phyloP scores from a whole-genome alignment of 2,113 vertebrate species.

The Passer domesticus region DNA sequence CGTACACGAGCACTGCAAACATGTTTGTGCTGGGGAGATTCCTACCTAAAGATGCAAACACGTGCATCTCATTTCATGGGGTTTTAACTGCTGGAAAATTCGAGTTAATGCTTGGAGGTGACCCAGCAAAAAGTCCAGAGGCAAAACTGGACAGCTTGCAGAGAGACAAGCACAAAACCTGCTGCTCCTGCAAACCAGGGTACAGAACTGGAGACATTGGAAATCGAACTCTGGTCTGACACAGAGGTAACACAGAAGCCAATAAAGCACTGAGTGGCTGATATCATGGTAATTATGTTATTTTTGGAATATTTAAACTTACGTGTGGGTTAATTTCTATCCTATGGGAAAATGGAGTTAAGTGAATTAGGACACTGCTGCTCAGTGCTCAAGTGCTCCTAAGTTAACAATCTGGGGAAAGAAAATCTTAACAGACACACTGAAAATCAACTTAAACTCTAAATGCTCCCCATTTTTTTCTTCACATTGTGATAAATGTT shows the following conservation, averaged over 20 bases:
- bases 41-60: neutral
- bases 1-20: neutral
- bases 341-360: neutral
- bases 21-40: neutral
- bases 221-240: neutral
- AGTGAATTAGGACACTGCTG: neutral
- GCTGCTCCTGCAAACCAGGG: neutral
- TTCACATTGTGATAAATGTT: neutral
- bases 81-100: neutral
- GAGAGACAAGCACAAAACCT: neutral
- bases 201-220: neutral
- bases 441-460: neutral
- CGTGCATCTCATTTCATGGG: neutral
- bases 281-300: neutral
- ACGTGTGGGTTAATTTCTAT: neutral
- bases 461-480: neutral
- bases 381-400: neutral
- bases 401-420: neutral
- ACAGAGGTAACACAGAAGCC: neutral
- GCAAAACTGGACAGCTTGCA: neutral
- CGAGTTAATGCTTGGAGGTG: neutral
- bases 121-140: rapidly evolving
- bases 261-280: neutral
- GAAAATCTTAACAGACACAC: neutral
- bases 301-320: neutral